Base-by-base conservation (phyloP, 2,888 invertebrate species). In the Entomobrya proxima region DNA sequence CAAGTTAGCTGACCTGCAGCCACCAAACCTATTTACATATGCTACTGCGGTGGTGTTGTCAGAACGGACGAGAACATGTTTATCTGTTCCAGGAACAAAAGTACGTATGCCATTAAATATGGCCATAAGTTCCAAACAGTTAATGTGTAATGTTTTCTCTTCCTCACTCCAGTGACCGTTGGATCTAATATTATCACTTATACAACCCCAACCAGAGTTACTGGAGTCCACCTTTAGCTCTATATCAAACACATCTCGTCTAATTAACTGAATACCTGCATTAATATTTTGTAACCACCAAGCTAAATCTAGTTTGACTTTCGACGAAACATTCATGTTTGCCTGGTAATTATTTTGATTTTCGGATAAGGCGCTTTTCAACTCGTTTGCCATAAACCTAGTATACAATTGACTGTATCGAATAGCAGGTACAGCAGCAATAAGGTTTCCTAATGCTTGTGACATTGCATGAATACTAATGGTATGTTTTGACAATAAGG, bases 1-100 rank as follows among this genome's bases (percentile, higher is more conserved):
- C 2, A 40, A 37, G 3, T n/a, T 18, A 0, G 27, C 18, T 2
- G 82, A 81, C 35, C 58, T 32, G 27, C 77, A 81, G 0, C 85
- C 87, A 15, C 87, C 85, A 44, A 40, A 85, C 18, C 55, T 76
- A 58, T 87, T 87, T 0, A 87, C 75, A 24, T 87, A 87, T 0
- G 87, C 24, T 7, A 44, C 21, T 5, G 44, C 21, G 6, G 44
- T 37, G 7, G 55, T 55, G 18, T 55, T 55, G 18, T 55, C 55
- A 55, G 55, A 55, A 6, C 55, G 13, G 55, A 55, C 55, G 7
- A 55, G 55, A 18, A 55, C n/a, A n/a, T 18, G 18, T 18, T 15
- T 11, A 55, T 55, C n/a, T 9, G 11, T n/a, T 15, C n/a, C 11
- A 13, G 11, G 6, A n/a, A 9, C 6, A 55, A 55, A 55, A 18